These are phyloP conservation scores for Agrochola circellaris DNA, from an alignment of 2,888 invertebrate genomes.

Conservation along the genomic window DNA sequence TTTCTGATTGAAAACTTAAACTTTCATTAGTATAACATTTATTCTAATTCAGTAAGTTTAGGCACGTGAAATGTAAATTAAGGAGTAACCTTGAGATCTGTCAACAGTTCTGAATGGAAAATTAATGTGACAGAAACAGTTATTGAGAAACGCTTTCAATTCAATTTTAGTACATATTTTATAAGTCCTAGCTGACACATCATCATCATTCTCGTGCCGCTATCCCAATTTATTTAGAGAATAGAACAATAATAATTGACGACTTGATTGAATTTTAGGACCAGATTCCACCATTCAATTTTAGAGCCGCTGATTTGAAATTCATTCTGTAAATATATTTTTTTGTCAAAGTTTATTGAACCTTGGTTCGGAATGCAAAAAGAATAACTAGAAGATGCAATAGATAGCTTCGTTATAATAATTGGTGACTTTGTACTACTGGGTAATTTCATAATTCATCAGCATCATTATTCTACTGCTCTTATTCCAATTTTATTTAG, in stretches of 20 bases:
- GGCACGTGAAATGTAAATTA: neutral
- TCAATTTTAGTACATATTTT: neutral
- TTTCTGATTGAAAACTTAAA: conserved; percentile 43
- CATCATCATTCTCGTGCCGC: no score
- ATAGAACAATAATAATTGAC: conserved; percentile 36
- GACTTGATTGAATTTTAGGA: conserved; percentile 17
- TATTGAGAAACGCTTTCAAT: conserved; percentile 3
- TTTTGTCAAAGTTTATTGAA: neutral
- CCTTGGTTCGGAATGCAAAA: no score
- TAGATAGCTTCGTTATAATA: no score
- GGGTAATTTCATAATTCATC: no score
- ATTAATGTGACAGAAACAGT: conserved; percentile 1
- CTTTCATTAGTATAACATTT: conserved; percentile 33
- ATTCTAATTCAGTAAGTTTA: conserved; percentile 19
- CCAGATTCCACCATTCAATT: conserved; percentile 5
- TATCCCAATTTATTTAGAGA: no score
- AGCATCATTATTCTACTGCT: neutral
- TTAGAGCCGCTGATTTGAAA: neutral
- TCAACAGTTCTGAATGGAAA: conserved; percentile 6
- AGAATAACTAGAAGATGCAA: no score
- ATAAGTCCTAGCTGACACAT: no score
- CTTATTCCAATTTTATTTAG: no score
- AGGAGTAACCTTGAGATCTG: conserved; percentile 8
- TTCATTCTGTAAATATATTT: neutral
- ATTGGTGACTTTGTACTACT: no score